Evolutionary conservation across 1,140 invertebrate genomes (phyloP), one percentile per base, ranked within the genome.

Genomic region (Drosophila equinoxialis): DNA sequence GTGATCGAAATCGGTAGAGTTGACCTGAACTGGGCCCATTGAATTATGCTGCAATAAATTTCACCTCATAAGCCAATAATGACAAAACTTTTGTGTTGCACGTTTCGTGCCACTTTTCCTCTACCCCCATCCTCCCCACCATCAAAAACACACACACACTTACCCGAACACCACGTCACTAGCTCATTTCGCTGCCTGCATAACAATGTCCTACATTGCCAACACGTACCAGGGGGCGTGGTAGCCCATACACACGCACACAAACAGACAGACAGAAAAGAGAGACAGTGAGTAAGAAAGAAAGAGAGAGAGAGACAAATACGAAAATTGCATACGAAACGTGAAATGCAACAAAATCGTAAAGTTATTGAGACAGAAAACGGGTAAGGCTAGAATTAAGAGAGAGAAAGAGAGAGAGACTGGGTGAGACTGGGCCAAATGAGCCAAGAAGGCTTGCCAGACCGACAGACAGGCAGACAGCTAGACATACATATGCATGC

Each of bases 11-110:
- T 17, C 61, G 58, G 10, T 45, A 37, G 6, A 62, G 63, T 23
- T 33, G 60, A 37, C 65, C 23, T 48, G 60, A 37, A 61, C 23
- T 48, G 64, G 45, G 63, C 39, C 73, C 75, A 76, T 85, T 87
- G 75, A 89, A 80, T 81, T 89, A 84, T 89, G 80, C 74, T 87
- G 84, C 84, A 89, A 89, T 89, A 84, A 84, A 89, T 84, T 89
- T 81, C 77, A 89, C 84, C 84, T 89, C 81, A 84, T 89, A 74
- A 89, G 84, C 84, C 84, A 89, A 89, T 89, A 89, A 89, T 89
- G 81, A 89, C 71, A 81, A 89, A 89, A 89, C 84, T 89, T 89
- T 87, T 87, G 84, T 81, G 77, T 81, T 78, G 84, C 80, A 89
- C 84, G 89, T 83, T 87, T 87, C 74, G 74, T 80, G 77, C 71